Base-by-base conservation (phyloP, 2,797 vertebrate species). In the Microhierax caerulescens region DNA sequence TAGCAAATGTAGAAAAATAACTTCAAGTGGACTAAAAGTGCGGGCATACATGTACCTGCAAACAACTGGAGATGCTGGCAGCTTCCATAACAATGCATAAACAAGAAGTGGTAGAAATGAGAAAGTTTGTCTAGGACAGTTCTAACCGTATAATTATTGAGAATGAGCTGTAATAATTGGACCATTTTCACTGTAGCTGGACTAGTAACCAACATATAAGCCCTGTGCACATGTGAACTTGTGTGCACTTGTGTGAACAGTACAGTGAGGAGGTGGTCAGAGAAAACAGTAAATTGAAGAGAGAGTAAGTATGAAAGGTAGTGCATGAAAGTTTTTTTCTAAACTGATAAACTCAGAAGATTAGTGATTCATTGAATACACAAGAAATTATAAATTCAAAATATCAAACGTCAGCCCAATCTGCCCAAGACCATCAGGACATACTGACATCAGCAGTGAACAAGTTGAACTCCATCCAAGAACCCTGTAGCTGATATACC, bases 141-240 rank as follows among this genome's bases (percentile, higher is more conserved):
- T 90, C 85, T 74, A 85, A 5, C 13, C 59, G 1, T n/a, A 23
- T 60, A 22, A 17, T 45, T 82, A 39, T 6, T 63, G 22, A 34
- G 30, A 84, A 89, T 43, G 8, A 90, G n/a, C 30, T 61, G 10
- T 16, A 83, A 54, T 28, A 65, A 53, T 37, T 65, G 50, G 11
- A 64, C 6, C 13, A 24, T 56, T 69, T 57, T 54, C 37, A 20
- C 20, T 86, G 43, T 15, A 69, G 21, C 13, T 45, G 20, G 19
- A 34, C 20, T 48, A 65, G 27, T 53, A 25, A 59, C 10, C 51
- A 50, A 30, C 20, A 13, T 61, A 22, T 20, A 76, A 92, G 3
- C 9, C 10, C 11, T 5, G 1, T 3, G 5, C 10, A 39, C 0
- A 1, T 10, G 8, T 69, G 57, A 53, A 28, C 60, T 80, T 27